Evolutionary conservation across 2,888 invertebrate species (phyloP).

Genomic region (Diaphora mendica): DNA sequence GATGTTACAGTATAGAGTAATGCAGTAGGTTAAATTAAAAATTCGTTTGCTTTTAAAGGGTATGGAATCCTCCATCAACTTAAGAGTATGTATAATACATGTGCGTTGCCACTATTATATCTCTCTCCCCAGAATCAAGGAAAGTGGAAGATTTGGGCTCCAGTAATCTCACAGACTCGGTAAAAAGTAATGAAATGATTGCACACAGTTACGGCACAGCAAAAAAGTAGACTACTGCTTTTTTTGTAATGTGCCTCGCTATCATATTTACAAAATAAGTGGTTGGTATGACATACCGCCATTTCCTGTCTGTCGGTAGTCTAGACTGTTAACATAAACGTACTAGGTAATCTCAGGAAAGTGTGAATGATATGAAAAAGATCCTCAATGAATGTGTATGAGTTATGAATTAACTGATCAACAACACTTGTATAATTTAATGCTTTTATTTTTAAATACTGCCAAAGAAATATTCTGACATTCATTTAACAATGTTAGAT

Average conservation of each 20-base stretch:
- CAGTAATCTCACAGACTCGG: too few relatives aligned
- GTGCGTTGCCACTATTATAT: too few relatives aligned
- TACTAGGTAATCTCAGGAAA: constrained; percentile 15
- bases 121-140: too few relatives aligned
- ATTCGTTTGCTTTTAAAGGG: too few relatives aligned
- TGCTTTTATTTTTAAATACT: background rate
- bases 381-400: background rate
- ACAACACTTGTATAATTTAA: background rate
- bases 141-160: too few relatives aligned
- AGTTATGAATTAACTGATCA: background rate
- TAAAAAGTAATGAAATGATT: too few relatives aligned
- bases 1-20: constrained; percentile 18
- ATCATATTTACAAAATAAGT: constrained; percentile 49
- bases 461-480: background rate
- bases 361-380: constrained; percentile 3
- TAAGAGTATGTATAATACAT: too few relatives aligned
- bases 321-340: constrained; percentile 52
- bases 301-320: constrained; percentile 59
- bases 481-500: background rate
- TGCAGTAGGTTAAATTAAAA: too few relatives aligned
- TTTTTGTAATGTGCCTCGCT: constrained; percentile 35
- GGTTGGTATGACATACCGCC: constrained; percentile 43
- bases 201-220: too few relatives aligned
- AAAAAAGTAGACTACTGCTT: constrained; percentile 35
- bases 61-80: too few relatives aligned